A percentile compares a stretch with the other conserved stretches of the same genome.
Evolutionary conservation across 2,888 invertebrate species (phyloP).

Genomic region (Tiphia femorata): DNA sequence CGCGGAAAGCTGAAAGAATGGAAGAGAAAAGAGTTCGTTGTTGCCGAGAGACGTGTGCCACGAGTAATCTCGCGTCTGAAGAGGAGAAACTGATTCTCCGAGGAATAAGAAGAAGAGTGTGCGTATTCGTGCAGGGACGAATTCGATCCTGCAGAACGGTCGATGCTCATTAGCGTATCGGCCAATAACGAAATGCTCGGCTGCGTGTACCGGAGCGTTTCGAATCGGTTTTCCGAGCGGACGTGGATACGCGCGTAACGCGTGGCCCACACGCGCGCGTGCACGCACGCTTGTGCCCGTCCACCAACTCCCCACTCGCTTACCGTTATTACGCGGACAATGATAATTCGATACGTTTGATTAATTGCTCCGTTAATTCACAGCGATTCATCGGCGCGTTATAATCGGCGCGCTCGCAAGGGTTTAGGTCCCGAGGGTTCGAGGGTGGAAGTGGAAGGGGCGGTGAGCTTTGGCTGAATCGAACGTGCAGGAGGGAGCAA

Average conservation of each 20-base stretch:
- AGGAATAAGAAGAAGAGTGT: no score
- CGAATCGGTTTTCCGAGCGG: background rate
- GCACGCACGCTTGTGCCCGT: background rate
- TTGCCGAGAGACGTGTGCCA: no score
- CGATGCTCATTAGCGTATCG: background rate
- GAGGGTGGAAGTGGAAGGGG: no score
- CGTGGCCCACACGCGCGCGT: background rate
- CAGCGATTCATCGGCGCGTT: background rate
- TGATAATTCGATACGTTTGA: conserved; percentile 25
- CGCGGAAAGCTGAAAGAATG: no score
- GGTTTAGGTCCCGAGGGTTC: no score
- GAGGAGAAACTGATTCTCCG: no score
- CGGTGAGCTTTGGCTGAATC: no score
- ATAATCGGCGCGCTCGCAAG: background rate
- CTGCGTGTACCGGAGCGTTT: background rate
- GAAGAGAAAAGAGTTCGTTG: no score
- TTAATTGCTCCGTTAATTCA: conserved; percentile 13
- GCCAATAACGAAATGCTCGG: background rate
- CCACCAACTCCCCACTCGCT: background rate
- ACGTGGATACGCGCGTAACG: background rate
- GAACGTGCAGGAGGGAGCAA: no score
- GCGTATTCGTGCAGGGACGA: no score
- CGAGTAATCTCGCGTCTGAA: no score
- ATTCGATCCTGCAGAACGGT: no score
- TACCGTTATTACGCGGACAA: conserved; percentile 16